Evolutionary conservation across 2,888 invertebrate genomes (phyloP).

Genomic region (Petrolisthes cinctipes): DNA sequence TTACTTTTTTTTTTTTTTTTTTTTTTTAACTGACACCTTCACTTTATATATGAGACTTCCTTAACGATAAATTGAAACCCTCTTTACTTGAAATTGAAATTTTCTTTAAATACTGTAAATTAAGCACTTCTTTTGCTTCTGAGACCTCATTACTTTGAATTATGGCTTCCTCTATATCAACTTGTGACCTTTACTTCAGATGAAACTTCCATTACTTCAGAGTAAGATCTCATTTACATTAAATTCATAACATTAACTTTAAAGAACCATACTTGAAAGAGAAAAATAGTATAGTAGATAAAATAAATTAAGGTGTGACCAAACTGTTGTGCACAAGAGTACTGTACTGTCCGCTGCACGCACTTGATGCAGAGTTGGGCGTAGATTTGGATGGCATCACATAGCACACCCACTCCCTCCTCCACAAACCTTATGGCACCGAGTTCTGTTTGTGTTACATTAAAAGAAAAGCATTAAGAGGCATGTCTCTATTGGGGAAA

Average conservation of each 20-base stretch:
- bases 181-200: background rate
- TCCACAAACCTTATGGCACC: constrained; percentile 36
- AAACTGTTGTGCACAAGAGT: background rate
- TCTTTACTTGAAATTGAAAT: background rate
- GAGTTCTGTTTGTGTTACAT: constrained; percentile 37
- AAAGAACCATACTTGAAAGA: constrained; percentile 1
- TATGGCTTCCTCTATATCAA: background rate
- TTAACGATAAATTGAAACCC: too few relatives aligned
- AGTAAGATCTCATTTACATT: background rate
- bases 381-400: constrained; percentile 42
- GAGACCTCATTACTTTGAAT: background rate
- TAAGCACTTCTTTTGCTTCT: background rate
- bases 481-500: background rate
- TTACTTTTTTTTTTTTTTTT: too few relatives aligned
- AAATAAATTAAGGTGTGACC: too few relatives aligned
- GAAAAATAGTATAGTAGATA: background rate
- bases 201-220: background rate
- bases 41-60: too few relatives aligned
- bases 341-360: background rate
- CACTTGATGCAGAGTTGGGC: constrained; percentile 50
- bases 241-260: background rate
- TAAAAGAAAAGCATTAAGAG: background rate
- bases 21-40: too few relatives aligned
- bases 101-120: background rate
- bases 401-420: constrained; percentile 39